Evolutionary conservation across 2,797 vertebrate genomes (phyloP).

Genomic region (Mastacembelus armatus): DNA sequence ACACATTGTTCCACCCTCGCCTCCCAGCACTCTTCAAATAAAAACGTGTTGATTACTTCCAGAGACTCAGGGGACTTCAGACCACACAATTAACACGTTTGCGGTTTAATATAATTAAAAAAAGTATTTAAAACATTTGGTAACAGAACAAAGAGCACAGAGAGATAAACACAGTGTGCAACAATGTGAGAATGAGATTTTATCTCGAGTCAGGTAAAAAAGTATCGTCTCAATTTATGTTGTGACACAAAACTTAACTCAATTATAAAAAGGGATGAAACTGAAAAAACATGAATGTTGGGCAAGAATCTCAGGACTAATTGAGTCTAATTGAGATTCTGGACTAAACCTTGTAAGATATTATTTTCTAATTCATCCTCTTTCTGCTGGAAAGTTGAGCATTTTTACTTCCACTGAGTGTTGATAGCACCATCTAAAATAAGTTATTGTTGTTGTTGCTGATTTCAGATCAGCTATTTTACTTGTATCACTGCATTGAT

Average conservation of each 20-base stretch:
- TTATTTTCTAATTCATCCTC: not conserved
- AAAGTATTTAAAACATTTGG: conserved; percentile 38
- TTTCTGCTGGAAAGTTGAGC: not conserved
- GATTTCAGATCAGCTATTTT: too few species aligned
- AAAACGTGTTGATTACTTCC: conserved; percentile 73
- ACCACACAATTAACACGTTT: conserved; percentile 62
- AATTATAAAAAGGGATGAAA: not conserved
- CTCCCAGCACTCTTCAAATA: conserved; percentile 49
- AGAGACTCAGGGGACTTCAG: conserved; percentile 38
- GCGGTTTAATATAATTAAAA: conserved; percentile 52
- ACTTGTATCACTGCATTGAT: not conserved
- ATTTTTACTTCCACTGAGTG: not conserved
- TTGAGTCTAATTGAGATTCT: too few species aligned
- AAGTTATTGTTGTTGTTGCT: too few species aligned
- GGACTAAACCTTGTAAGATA: not conserved
- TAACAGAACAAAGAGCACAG: conserved; percentile 13
- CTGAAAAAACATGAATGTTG: not conserved
- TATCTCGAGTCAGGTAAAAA: not conserved
- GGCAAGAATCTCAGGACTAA: too few species aligned
- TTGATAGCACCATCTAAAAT: too few species aligned
- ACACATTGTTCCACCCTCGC: conserved; percentile 45
- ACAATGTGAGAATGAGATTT: not conserved
- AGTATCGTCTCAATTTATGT: not conserved
- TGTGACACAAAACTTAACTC: not conserved
- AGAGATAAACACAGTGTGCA: not conserved